Evolutionary conservation across 2,888 invertebrate species (phyloP), one percentile per base, ranked within the genome.

Genomic region (Pseudococcus jackbeardsleyi): DNA sequence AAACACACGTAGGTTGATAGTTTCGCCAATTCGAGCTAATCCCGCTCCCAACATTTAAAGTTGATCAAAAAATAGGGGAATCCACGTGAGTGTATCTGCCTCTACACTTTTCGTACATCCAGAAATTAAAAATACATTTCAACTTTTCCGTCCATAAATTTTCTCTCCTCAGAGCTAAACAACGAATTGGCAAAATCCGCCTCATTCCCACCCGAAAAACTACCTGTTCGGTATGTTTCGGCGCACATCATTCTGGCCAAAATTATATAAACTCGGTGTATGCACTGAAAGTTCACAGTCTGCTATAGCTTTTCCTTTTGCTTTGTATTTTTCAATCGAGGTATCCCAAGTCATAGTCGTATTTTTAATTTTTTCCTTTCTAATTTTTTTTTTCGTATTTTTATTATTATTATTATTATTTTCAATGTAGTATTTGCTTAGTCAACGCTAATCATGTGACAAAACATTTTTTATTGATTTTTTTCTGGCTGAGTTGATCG

Each of bases 201-300:
- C 42, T 8, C 79, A 42, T 79, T 42, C n/a, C 42, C 79, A 79
- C 79, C 42, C 39, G n/a, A 19, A 79, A 79, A 79, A 79, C 79
- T 79, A 79, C 79, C 79, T 79, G 79, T 79, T 79, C 79, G 42
- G 68, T 79, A 42, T 79, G 79, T 79, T 79, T 79, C 79, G 79
- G 79, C 79, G 79, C 79, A 79, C 79, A 42, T 79, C 42, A 79
- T 79, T 11, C 79, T 42, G 42, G 12, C 9, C 42, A 17, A 79
- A 79, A n/a, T 79, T 79, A 79, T 79, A 79, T 79, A 79, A 42
- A 79, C 42, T 42, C 79, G 42, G 39, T 79, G 9, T 42, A 46
- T 42, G 42, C 19, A 79, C 79, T 17, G 26, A 42, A n/a, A n/a
- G 42, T 46, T 19, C 42, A 79, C 79, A 79, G 42, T 79, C 42